Evolutionary conservation across 2,113 vertebrate species (phyloP).

Genomic region (Myiozetetes cayanensis): DNA sequence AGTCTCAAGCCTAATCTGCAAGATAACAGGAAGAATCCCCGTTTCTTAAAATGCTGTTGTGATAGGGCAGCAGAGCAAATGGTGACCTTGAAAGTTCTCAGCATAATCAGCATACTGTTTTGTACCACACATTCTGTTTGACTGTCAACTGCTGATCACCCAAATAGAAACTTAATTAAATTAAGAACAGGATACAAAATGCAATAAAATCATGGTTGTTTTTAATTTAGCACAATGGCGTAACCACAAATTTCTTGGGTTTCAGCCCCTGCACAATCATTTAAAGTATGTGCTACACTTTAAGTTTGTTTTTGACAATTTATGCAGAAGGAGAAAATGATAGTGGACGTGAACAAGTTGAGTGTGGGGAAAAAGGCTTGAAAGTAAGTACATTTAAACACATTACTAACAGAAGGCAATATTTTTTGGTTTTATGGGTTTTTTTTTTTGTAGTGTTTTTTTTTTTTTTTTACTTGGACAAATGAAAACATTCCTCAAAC

Average conservation of each 20-base stretch:
- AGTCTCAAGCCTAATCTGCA: not conserved
- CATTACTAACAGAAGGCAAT: not conserved
- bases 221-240: not conserved
- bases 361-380: not conserved
- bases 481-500: not conserved
- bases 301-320: not conserved
- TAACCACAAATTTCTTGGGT: not conserved
- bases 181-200: not conserved
- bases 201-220: not conserved
- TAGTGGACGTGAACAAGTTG: not conserved
- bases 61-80: not conserved
- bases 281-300: not conserved
- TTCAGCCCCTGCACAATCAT: accelerated
- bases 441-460: not conserved
- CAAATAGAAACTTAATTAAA: not conserved
- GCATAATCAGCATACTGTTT: not conserved
- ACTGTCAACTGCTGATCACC: not conserved
- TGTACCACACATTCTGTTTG: not conserved
- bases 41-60: not conserved
- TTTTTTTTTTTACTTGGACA: not conserved
- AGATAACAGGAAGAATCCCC: not conserved
- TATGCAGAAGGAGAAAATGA: not conserved
- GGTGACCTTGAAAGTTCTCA: not conserved
- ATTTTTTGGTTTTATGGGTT: not conserved
- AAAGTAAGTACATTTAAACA: not conserved